Evolutionary conservation across 2,113 vertebrate species (phyloP), one percentile per base, ranked within the genome.

Genomic region (Lanius ludovicianus): DNA sequence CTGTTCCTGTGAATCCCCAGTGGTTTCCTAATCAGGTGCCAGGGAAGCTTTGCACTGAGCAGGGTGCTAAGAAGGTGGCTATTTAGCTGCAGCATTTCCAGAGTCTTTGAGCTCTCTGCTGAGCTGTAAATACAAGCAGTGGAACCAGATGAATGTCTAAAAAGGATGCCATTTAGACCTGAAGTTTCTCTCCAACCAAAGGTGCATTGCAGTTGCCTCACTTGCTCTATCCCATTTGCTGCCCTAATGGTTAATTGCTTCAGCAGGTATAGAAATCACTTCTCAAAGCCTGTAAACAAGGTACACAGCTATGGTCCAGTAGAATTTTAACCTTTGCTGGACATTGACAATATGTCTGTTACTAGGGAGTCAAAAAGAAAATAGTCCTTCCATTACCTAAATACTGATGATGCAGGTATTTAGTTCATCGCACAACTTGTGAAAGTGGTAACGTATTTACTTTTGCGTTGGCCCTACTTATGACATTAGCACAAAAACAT

Each of bases 1-100:
- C 42, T 3, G 5, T 28, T 80, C 46, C 60, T 9, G 5, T 60
- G 67, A 91, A 75, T 79, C 85, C 75, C 49, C 85, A 90, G 73
- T 81, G 80, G 84, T 95, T 91, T 88, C 90, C 76, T 94, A 59
- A 86, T 88, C 83, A 49, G 44, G 82, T 93, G 39, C 87, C 42
- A 25, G 70, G 78, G 71, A 94, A 89, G 89, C 76, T 93, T 92
- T 95, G 89, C 55, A 37, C 55, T 1, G 3, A 57, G 44, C 82
- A 89, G 60, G 41, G 25, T 85, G 74, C 78, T 94, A 74, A 87
- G 77, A 88, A 65, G 42, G 53, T 49, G 60, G 24, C 78, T 71
- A 0, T 73, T 79, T 62, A 75, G 85, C 73, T 88, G 50, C 74
- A 79, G 59, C 28, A 3, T 76, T 94, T 77, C 57, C 90, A 84